Evolutionary conservation across 1,140 invertebrate genomes (phyloP), one percentile per base, ranked within the genome.

Genomic region (Telenomus remus): DNA sequence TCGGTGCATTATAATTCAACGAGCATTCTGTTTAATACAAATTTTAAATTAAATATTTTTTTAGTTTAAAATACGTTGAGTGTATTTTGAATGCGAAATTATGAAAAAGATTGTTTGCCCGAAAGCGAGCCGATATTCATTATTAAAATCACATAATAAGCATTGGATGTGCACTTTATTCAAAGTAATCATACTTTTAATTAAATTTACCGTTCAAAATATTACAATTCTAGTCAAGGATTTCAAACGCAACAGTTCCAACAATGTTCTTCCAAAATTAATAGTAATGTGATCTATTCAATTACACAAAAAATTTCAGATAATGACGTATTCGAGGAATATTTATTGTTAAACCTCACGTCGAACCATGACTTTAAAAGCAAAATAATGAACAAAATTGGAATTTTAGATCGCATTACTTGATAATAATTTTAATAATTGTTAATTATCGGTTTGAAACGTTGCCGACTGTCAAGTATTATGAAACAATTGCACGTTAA

Each of bases 311-410:
- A n/a, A 70, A 48, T 55, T 39, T 61, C 53, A 42, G 46, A 60
- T 70, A 70, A 61, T 61, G 48, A 19, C 46, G 46, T 70, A 70
- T n/a, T n/a, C 49, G 60, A 70, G 61, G 55, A 70, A 70, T 56
- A 70, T 63, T 63, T 55, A 44, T 57, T 63, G 57, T 57, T 60
- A 55, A 60, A 12, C 6, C 12, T 54, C 50, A 46, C 12, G 10
- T 55, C 65, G 46, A 49, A 13, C 27, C 49, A 6, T 46, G 46
- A 39, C 57, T 63, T 63, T 71, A 57, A 71, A 55, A 61, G 57
- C 50, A n/a, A n/a, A 13, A 15, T 35, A n/a, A n/a, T 0, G 4
- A 46, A n/a, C n/a, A 13, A 54, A 48, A 11, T 11, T 14, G 44
- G 19, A 4, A 39, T 48, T 60, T 61, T 55, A 61, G 55, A 55